Evolutionary conservation across 2,113 vertebrate species (phyloP).

Genomic region (Etheostoma cragini): DNA sequence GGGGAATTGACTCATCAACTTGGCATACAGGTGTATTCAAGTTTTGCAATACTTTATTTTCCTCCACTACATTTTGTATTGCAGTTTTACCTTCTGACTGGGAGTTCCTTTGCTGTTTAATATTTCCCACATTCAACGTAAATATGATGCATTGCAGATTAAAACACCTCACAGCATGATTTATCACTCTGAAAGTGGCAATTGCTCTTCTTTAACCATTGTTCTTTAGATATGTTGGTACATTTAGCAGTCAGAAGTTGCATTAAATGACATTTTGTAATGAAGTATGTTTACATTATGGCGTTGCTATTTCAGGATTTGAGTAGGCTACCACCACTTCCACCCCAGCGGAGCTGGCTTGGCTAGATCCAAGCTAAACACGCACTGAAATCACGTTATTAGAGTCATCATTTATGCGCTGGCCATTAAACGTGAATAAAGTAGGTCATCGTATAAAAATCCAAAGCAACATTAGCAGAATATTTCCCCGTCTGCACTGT

Average conservation of each 20-base stretch:
- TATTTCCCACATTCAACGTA: neutral
- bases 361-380: constrained; percentile 8
- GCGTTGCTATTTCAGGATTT: constrained; percentile 13
- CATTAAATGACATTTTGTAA: neutral
- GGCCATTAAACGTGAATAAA: constrained; percentile 24
- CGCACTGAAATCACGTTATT: neutral
- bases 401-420: neutral
- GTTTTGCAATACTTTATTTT: neutral
- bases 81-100: neutral
- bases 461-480: constrained; percentile 7
- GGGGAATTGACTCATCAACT: neutral
- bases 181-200: no score
- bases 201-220: neutral
- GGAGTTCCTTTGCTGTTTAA: neutral
- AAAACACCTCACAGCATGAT: neutral
- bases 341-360: neutral
- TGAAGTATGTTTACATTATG: constrained; percentile 5
- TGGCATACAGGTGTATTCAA: neutral
- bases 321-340: neutral
- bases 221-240: neutral
- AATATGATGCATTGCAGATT: neutral
- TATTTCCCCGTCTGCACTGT: neutral
- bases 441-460: constrained; percentile 21
- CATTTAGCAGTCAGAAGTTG: neutral
- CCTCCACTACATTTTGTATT: neutral